A percentile compares a stretch with the other conserved stretches of the same genome.
These are phyloP conservation scores for Plagodis dolabraria DNA, from an alignment of 2,888 invertebrate genomes.

Conservation along the genomic window DNA sequence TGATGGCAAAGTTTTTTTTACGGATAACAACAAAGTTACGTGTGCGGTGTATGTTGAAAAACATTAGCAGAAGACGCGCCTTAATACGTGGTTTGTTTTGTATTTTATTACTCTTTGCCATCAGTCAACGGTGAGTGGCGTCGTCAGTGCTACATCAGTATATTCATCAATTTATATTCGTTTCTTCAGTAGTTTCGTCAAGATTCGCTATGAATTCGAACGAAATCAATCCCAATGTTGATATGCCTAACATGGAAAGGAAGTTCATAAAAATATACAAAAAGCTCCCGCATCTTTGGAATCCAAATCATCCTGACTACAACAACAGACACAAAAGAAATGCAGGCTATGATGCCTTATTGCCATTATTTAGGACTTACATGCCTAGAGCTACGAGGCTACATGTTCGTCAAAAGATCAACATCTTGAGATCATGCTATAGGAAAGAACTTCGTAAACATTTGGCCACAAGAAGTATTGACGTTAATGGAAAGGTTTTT, in stretches of 20 bases:
- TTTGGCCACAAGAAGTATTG: constrained; percentile 41
- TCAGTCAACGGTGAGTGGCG: too few species aligned
- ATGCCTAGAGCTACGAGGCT: constrained; percentile 41
- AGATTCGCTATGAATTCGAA: constrained; percentile 13
- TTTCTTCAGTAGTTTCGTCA: constrained; percentile 29
- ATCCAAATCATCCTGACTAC: constrained; percentile 46
- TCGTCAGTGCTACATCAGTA: constrained; percentile 1
- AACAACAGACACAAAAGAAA: constrained; percentile 49
- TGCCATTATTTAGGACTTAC: constrained; percentile 42
- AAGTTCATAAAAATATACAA: constrained; percentile 48
- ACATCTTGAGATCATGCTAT: constrained; percentile 50
- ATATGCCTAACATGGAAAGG: constrained; percentile 37
- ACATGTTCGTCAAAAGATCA: constrained; percentile 52
- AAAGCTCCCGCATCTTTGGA: constrained; percentile 47
- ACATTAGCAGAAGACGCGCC: too few species aligned
- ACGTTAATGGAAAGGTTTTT: constrained; percentile 43
- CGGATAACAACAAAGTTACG: too few species aligned
- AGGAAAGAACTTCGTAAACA: constrained; percentile 46
- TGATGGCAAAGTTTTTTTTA: too few species aligned
- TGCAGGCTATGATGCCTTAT: constrained; percentile 40
- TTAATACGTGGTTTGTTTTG: too few species aligned
- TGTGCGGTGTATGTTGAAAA: too few species aligned
- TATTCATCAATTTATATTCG: constrained; percentile 25
- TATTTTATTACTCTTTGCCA: too few species aligned
- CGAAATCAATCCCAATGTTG: constrained; percentile 8